Evolutionary conservation across 2,797 vertebrate species (phyloP).

Genomic region (Paedocypris micromegethes): DNA sequence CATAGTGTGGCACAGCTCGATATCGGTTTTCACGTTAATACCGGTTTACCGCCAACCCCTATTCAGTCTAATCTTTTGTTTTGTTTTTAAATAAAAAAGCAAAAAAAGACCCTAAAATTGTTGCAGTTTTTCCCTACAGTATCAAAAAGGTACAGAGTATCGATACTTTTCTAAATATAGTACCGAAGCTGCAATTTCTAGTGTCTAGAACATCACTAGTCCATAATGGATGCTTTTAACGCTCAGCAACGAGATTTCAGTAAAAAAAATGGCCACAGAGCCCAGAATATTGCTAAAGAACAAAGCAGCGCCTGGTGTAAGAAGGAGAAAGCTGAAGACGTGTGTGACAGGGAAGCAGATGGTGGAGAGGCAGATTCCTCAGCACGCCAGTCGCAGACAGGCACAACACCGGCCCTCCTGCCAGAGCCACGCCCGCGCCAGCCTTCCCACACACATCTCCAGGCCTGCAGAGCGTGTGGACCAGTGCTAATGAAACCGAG

Average conservation of each 20-base stretch:
- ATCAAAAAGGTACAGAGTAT: no score
- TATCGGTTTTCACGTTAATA: no score
- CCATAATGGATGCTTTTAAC: conserved; percentile 12
- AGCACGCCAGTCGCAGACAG: conserved; percentile 54
- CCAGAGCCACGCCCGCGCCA: conserved; percentile 57
- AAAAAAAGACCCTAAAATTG: no score
- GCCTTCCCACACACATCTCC: conserved; percentile 6
- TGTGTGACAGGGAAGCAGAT: conserved; percentile 66
- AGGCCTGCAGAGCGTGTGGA: neutral
- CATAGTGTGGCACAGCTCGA: no score
- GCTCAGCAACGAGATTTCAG: conserved; percentile 21
- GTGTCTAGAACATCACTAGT: neutral
- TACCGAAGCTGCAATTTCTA: no score
- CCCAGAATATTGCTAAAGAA: conserved; percentile 7
- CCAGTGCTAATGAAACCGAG: neutral
- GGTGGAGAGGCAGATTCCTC: conserved; percentile 66
- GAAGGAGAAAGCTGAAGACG: conserved; percentile 34
- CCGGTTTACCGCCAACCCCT: no score
- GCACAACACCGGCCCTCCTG: conserved; percentile 50
- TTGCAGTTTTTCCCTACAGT: no score
- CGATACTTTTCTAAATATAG: no score
- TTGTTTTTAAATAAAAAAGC: no score
- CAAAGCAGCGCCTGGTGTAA: conserved; percentile 15
- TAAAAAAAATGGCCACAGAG: conserved; percentile 14
- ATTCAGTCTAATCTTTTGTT: no score